A percentile compares a stretch with the other conserved stretches of the same genome.
These are phyloP conservation scores for Helicolenus hilgendorfi DNA, from an alignment of 2,797 vertebrate genomes.

Conservation along the genomic window DNA sequence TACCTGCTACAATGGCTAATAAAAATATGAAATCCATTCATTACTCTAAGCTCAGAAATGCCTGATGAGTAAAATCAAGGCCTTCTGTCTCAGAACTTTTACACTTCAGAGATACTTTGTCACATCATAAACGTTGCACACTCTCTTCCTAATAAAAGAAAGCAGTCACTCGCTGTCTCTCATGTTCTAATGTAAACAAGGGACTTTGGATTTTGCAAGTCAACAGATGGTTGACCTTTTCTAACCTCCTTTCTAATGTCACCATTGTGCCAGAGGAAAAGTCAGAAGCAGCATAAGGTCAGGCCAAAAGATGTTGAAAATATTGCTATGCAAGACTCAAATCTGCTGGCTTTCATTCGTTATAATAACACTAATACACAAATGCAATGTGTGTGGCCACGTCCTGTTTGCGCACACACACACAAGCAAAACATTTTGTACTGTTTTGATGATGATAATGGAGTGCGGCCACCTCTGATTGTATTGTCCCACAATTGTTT, in stretches of 20 bases:
- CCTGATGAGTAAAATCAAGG: background rate
- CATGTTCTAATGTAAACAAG: background rate
- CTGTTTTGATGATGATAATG: conserved; percentile 32
- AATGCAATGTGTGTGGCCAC: background rate
- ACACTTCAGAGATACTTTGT: background rate
- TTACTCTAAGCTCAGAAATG: background rate
- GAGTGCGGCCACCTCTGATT: conserved; percentile 1
- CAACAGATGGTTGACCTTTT: conserved; percentile 60
- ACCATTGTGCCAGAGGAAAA: conserved; percentile 38
- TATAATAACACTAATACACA: background rate
- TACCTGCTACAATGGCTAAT: background rate
- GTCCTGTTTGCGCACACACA: background rate
- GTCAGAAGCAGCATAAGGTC: conserved; percentile 46
- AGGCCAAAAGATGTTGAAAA: conserved; percentile 9
- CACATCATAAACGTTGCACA: background rate
- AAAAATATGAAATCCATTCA: background rate
- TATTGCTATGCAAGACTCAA: background rate
- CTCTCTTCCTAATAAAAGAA: background rate
- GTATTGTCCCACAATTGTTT: conserved; percentile 22
- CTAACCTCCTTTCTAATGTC: conserved; percentile 45
- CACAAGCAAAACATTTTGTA: background rate
- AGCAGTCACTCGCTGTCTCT: background rate
- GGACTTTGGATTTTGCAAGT: conserved; percentile 20
- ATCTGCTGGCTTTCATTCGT: background rate
- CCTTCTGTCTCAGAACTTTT: background rate